phyloP scores from a whole-genome alignment of 1,140 invertebrate species.

The Listronotus oregonensis region DNA sequence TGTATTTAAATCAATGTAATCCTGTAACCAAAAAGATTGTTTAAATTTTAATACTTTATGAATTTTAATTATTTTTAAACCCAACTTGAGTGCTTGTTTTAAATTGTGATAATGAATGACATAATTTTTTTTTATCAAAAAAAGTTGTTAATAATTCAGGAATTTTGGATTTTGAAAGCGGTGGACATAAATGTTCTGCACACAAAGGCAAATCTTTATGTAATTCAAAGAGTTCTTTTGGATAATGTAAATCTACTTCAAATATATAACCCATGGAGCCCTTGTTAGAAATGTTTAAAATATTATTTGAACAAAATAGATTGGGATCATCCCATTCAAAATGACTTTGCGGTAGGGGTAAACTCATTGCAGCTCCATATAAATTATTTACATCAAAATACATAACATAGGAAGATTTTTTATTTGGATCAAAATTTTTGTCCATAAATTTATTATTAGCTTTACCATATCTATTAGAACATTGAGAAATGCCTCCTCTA shows the following conservation, averaged over 20 bases:
- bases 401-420: constrained; percentile 40
- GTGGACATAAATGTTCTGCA: constrained; percentile 45
- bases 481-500: constrained; percentile 51
- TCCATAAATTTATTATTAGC: constrained; percentile 44
- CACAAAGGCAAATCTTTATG: no score
- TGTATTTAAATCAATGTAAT: constrained; percentile 55
- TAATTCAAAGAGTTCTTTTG: no score
- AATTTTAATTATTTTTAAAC: constrained; percentile 13
- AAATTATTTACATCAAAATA: constrained; percentile 63
- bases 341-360: constrained; percentile 52
- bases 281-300: constrained; percentile 37
- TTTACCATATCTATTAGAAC: constrained; percentile 46
- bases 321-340: constrained; percentile 55
- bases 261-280: no score
- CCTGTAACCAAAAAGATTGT: constrained; percentile 50
- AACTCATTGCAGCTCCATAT: constrained; percentile 60
- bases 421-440: constrained; percentile 24
- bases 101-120: constrained; percentile 37
- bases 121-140: constrained; percentile 7
- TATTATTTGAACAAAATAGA: constrained; percentile 48
- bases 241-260: no score
- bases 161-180: constrained; percentile 48
- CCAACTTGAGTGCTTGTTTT: background rate
- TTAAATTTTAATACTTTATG: constrained; percentile 48
- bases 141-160: constrained; percentile 47